Conservation (phyloP, 2,888 invertebrate species). For the Timema cristinae region DNA sequence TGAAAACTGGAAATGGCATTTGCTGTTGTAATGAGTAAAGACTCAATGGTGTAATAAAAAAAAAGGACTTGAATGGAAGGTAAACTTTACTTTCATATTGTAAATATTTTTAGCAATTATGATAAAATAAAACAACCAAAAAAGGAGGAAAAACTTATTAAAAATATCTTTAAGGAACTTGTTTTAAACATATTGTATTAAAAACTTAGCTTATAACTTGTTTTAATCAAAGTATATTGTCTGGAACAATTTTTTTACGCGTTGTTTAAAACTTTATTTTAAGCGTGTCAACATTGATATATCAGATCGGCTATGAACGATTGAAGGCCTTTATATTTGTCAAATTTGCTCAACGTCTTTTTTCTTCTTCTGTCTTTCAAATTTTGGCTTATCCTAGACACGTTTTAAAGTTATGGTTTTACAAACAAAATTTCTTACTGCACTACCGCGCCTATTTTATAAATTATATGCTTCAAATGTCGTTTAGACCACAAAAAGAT, state of each 20-base stretch:
- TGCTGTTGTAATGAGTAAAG: not conserved
- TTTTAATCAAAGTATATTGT: not conserved
- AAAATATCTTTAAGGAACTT: not conserved
- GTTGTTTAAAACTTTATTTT: not conserved
- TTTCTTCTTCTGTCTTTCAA: no score
- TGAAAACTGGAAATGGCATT: not conserved
- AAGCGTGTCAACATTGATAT: not conserved
- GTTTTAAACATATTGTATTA: not conserved
- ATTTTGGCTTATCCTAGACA: no score
- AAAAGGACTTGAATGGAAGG: not conserved
- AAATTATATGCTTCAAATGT: no score
- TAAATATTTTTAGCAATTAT: not conserved
- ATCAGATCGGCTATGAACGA: no score
- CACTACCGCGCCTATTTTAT: no score
- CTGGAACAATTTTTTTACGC: not conserved
- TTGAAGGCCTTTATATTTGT: no score
- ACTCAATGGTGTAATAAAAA: not conserved
- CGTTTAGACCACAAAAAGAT: no score
- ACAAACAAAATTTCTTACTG: no score
- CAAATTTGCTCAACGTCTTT: no score
- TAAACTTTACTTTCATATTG: not conserved
- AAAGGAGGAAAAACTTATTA: not conserved
- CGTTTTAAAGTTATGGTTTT: no score
- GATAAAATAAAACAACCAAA: not conserved
- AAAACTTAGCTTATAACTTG: not conserved